Evolutionary conservation across 2,888 invertebrate genomes (phyloP), one percentile per base, ranked within the genome.

Genomic region (Salticus scenicus): DNA sequence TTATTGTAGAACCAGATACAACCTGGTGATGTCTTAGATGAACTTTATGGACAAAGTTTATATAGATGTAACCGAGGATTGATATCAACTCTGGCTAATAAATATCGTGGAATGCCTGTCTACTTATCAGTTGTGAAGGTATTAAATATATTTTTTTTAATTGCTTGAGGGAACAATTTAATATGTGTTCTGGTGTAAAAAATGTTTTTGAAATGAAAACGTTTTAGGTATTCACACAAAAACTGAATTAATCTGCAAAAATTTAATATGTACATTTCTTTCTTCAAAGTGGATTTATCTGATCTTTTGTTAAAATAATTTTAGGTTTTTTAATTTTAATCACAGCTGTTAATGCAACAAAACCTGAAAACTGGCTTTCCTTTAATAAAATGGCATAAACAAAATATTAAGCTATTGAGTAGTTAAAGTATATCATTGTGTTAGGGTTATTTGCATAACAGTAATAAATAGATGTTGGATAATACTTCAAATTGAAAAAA

Each of bases 1-100:
- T 77, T 66, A n/a, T 87, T 88, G 42, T 89, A 94, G 94, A 92
- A 92, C 79, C 93, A 93, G 89, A 92, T 94, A 57, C 92, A 92
- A 89, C 90, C 93, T 42, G 94, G 94, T 5, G 94, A 94, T 90
- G 91, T 94, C 28, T 90, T 94, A 75, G 94, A 94, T 89, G 93
- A 93, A 89, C 91, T 94, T 89, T 94, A 94, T 90, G 93, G 93
- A n/a, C 91, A 76, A 66, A 80, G 81, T 92, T 87, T 88, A 89
- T 83, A 88, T 90, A 17, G 89, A 88, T 81, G 90, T 89, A 69
- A 89, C 88, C 37, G 89, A 88, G 73, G 89, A 88, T 88, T 89
- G 89, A 89, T 90, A 31, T 89, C 90, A 76, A 88, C 88, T 80
- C 82, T 91, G 41, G 88, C 90, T 74, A 89, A 89, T 41, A 89